phyloP scores from a whole-genome alignment of 2,888 invertebrate species.

The Brachycybe producta region DNA sequence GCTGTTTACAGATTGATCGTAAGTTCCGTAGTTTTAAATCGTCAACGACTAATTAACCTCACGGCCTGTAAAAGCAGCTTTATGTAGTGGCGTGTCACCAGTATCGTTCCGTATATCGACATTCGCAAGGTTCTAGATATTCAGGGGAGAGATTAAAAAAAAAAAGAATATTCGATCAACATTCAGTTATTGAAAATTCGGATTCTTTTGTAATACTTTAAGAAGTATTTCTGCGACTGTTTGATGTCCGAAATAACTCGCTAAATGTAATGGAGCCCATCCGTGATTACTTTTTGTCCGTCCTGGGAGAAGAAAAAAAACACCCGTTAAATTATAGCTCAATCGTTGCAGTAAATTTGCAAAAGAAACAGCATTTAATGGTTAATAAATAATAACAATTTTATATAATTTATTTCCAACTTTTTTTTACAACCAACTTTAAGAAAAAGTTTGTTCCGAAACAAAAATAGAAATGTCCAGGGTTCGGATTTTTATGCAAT shows the following conservation, averaged over 20 bases:
- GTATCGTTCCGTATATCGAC: conserved; percentile 49
- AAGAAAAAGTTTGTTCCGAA: no score
- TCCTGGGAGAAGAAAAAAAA: conserved; percentile 35
- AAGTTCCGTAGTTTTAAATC: no score
- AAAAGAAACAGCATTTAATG: no score
- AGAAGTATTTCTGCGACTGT: conserved; percentile 45
- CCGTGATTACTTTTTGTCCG: conserved; percentile 50
- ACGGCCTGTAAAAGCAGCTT: conserved; percentile 54
- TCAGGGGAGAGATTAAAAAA: no score
- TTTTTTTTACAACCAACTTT: no score
- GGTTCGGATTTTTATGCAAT: no score
- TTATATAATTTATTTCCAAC: no score
- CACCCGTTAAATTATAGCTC: conserved; percentile 6
- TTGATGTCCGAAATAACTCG: conserved; percentile 52
- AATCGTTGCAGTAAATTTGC: no score
- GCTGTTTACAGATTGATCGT: no score
- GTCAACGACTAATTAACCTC: conserved; percentile 43
- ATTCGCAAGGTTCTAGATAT: conserved; percentile 42
- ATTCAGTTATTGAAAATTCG: conserved; percentile 1
- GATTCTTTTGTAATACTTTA: conserved; percentile 28
- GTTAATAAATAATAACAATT: no score
- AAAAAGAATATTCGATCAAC: no score
- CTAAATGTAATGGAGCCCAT: conserved; percentile 54
- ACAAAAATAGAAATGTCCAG: no score
- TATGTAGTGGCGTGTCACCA: conserved; percentile 52